Conservation (phyloP, 64 coral and sea anemone species). For the Dendrophyllia cribrosa region DNA sequence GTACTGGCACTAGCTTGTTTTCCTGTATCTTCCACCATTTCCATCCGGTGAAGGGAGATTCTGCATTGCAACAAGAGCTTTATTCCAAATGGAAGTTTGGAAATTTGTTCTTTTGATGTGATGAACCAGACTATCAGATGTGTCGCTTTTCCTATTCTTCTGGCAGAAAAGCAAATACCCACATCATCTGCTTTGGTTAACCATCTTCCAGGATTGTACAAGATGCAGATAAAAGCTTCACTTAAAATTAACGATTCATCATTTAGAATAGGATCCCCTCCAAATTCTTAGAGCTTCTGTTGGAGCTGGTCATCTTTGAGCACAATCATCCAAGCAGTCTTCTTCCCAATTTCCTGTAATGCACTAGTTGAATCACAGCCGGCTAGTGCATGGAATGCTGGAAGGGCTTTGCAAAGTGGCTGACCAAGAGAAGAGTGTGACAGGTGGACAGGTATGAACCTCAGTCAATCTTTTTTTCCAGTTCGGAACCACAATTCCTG, state of each 20-base stretch:
- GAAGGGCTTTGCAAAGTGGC: conserved; percentile 1
- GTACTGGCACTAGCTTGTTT: conserved; percentile 5
- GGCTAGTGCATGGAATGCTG: conserved; percentile 48
- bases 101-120: background rate
- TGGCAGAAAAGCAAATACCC: conserved; percentile 72
- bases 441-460: background rate
- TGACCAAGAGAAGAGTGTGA: background rate
- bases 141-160: conserved; percentile 46
- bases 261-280: background rate
- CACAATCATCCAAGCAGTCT: background rate
- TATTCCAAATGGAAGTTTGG: conserved; percentile 35
- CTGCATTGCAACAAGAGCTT: conserved; percentile 28
- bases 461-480: background rate
- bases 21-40: conserved; percentile 50
- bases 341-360: conserved; percentile 7
- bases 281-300: background rate
- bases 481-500: background rate
- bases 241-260: background rate
- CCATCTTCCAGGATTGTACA: background rate
- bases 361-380: conserved; percentile 39
- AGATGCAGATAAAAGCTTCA: background rate
- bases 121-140: conserved; percentile 48
- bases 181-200: conserved; percentile 56
- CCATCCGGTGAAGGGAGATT: conserved; percentile 58
- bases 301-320: background rate